Percentiles rank a stretch among this genome's conserved stretches.
phyloP scores from a whole-genome alignment of 2,113 vertebrate genomes.

The Macrotis lagotis region DNA sequence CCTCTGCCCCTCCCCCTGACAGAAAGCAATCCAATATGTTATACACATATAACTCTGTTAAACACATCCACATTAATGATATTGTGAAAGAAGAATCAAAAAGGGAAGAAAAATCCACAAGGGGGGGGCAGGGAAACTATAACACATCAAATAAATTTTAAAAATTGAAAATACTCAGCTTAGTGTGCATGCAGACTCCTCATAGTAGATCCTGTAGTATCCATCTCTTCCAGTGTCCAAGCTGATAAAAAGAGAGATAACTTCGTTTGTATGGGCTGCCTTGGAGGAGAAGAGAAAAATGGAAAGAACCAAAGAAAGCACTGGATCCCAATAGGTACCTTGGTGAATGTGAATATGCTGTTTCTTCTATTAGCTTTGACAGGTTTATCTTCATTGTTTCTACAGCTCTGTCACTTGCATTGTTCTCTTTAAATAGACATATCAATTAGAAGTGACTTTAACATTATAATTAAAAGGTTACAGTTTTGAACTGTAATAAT shows the following conservation, averaged over 20 bases:
- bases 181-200: too few relatives aligned
- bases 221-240: not conserved
- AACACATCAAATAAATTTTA: too few relatives aligned
- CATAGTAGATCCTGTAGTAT: too few relatives aligned
- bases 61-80: too few relatives aligned
- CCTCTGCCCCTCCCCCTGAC: too few relatives aligned
- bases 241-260: not conserved
- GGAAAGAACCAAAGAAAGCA: constrained; percentile 34
- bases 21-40: too few relatives aligned
- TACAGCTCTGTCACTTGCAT: constrained; percentile 73
- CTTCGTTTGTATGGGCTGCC: not conserved
- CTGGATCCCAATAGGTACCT: constrained; percentile 65
- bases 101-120: too few relatives aligned
- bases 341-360: constrained; percentile 60
- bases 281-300: constrained; percentile 32
- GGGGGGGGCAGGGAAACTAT: too few relatives aligned
- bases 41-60: too few relatives aligned
- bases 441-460: constrained; percentile 75
- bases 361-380: constrained; percentile 78
- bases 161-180: too few relatives aligned
- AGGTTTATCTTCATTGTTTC: constrained; percentile 79
- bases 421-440: constrained; percentile 74
- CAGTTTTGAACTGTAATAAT: constrained; percentile 52
- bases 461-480: constrained; percentile 79
- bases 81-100: too few relatives aligned